phyloP scores from a whole-genome alignment of 1,140 invertebrate species.

The Bombus soroeensis region DNA sequence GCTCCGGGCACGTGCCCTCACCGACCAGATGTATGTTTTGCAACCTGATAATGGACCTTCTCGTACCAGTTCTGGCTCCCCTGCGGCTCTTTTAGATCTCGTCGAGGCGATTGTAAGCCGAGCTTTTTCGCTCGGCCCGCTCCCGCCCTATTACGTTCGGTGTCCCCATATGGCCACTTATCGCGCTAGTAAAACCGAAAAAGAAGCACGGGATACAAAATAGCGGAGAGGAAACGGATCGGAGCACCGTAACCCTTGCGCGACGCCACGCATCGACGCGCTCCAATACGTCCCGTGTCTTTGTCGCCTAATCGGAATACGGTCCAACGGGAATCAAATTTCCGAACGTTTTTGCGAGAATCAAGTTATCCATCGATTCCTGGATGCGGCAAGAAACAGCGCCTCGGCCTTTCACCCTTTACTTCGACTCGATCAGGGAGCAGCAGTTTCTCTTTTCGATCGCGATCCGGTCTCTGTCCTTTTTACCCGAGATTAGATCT shows the following conservation, averaged over 20 bases:
- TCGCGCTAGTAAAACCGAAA: slow-evolving; percentile 64
- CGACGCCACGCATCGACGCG: not conserved
- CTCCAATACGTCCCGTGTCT: not conserved
- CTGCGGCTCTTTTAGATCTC: slow-evolving; percentile 80
- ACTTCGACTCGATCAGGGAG: not conserved
- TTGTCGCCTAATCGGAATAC: not conserved
- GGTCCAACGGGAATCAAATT: not conserved
- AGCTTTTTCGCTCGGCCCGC: slow-evolving; percentile 75
- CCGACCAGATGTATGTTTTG: slow-evolving; percentile 81
- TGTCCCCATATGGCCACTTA: slow-evolving; percentile 80
- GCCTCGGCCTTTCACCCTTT: slow-evolving; percentile 60
- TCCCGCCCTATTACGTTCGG: slow-evolving; percentile 68
- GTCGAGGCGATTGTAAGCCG: slow-evolving; percentile 78
- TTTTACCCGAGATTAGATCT: slow-evolving; percentile 64
- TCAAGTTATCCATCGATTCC: not conserved
- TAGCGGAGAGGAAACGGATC: slow-evolving; percentile 26
- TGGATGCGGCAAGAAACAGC: not conserved
- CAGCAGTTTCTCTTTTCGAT: not conserved
- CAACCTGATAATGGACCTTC: slow-evolving; percentile 81
- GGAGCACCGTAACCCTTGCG: slow-evolving; percentile 16
- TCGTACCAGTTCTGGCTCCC: slow-evolving; percentile 74
- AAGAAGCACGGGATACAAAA: slow-evolving; percentile 53
- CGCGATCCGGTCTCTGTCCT: not conserved
- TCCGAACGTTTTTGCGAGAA: not conserved
- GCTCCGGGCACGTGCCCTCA: slow-evolving; percentile 74